Base-by-base conservation (phyloP, 2,113 vertebrate genomes). In the Sceloporus tristichus region DNA sequence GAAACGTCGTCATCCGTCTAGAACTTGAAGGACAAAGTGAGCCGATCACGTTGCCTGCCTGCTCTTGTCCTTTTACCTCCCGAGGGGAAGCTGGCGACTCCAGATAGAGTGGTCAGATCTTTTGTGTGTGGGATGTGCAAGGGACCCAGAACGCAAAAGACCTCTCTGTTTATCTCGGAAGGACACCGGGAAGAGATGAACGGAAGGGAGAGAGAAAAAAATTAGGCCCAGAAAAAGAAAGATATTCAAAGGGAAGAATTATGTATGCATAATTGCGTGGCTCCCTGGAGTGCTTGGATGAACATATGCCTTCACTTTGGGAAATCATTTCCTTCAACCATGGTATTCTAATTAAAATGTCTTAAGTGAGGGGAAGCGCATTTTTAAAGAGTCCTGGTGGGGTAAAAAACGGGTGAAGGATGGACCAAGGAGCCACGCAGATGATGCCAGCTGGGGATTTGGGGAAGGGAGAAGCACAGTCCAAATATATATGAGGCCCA, bases 221-320 rank as follows among this genome's bases (percentile, higher is more conserved):
- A 94, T 94, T 94, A 94, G 94, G 90, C 93, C 94, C 91, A 92
- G 94, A 93, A 94, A 95, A 5, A 68, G 92, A 95, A 94, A 56
- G 92, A 94, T 95, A 95, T 95, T 94, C 95, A 94, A 94, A 95
- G 94, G 91, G 94, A 91, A 88, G 93, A 95, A 96, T 96, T 95
- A 94, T 92, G 91, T 91, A 95, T 95, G 94, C 94, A 93, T 94
- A 96, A 95, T 93, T 94, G 93, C 93, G 90, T 91, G 90, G 90
- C 92, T 96, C 94, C 94, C 95, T 84, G 92, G 94, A 92, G 94
- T 94, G 93, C 94, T 90, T 85, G 91, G 92, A 95, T 91, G 88
- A 96, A 92, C 93, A 93, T 94, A 95, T 92, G 93, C 88, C 95
- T 94, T 94, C 94, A 94, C 92, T 96, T 93, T 92, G 94, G 94